Evolutionary conservation across 2,888 invertebrate species (phyloP).

Genomic region (Mamestra brassicae): DNA sequence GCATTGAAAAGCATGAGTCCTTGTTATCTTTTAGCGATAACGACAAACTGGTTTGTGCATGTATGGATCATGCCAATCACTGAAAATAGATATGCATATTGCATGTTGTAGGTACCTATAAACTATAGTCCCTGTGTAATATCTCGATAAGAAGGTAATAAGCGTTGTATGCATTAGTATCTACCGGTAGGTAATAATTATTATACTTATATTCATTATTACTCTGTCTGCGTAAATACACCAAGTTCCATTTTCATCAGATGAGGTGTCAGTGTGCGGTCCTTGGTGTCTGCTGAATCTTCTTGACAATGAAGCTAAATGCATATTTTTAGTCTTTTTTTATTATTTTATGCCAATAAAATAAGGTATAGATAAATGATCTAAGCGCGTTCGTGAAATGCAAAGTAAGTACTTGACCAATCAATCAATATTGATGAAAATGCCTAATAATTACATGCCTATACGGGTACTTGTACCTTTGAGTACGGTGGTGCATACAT

Average conservation of each 20-base stretch:
- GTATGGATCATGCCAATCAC: slow-evolving; percentile 3
- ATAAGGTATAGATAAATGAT: neutral
- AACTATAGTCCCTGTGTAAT: neutral
- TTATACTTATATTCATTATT: too few relatives aligned
- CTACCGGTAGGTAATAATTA: too few relatives aligned
- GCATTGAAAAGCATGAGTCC: neutral
- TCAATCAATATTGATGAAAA: neutral
- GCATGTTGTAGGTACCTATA: neutral
- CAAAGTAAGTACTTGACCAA: neutral
- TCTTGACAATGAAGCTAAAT: too few relatives aligned
- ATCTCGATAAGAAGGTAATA: slow-evolving; percentile 4
- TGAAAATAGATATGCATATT: slow-evolving; percentile 20
- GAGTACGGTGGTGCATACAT: too few relatives aligned
- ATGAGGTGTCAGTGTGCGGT: too few relatives aligned
- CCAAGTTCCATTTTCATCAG: neutral
- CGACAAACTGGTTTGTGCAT: slow-evolving; percentile 20
- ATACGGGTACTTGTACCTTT: too few relatives aligned
- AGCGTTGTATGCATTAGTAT: neutral
- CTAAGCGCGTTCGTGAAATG: neutral
- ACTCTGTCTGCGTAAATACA: neutral
- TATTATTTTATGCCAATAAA: neutral
- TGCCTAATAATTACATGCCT: too few relatives aligned
- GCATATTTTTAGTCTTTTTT: too few relatives aligned
- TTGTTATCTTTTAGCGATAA: slow-evolving; percentile 32
- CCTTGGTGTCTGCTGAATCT: too few relatives aligned